phyloP scores from a whole-genome alignment of 2,113 vertebrate genomes.

The Poecilia latipinna region DNA sequence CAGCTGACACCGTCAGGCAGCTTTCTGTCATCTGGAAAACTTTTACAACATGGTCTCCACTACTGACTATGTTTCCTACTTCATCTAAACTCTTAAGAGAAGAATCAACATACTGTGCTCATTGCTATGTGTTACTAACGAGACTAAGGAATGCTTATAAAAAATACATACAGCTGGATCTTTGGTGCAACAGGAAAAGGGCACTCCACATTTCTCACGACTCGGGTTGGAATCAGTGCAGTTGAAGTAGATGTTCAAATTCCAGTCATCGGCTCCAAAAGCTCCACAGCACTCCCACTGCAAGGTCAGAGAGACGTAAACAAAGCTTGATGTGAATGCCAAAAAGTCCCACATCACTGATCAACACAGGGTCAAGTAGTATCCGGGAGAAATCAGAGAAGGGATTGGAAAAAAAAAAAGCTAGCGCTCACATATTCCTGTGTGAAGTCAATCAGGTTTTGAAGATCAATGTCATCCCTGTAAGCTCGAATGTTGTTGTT shows the following conservation, averaged over 20 bases:
- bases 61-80: not conserved
- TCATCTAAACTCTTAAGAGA: not conserved
- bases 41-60: slow-evolving; percentile 10
- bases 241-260: slow-evolving; percentile 99
- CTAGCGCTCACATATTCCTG: slow-evolving; percentile 93
- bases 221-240: slow-evolving; percentile 97
- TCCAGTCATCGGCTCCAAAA: slow-evolving; percentile 97
- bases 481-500: slow-evolving; percentile 99
- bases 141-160: slow-evolving; percentile 1
- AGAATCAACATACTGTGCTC: slow-evolving; percentile 1
- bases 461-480: slow-evolving; percentile 96
- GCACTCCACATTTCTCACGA: slow-evolving; percentile 95
- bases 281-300: slow-evolving; percentile 99
- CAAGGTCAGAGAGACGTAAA: slow-evolving; percentile 47
- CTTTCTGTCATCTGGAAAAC: slow-evolving; percentile 24
- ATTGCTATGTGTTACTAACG: not conserved
- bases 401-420: not conserved
- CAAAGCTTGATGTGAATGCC: not conserved
- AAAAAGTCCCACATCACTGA: slow-evolving; percentile 5
- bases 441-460: slow-evolving; percentile 99
- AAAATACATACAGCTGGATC: slow-evolving; percentile 90
- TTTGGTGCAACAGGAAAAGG: slow-evolving; percentile 98
- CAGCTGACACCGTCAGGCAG: slow-evolving; percentile 5
- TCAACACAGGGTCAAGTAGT: slow-evolving; percentile 1
- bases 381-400: slow-evolving; percentile 1